A percentile compares a stretch with the other conserved stretches of the same genome.
Evolutionary conservation across 1,140 invertebrate species (phyloP).

Genomic region (Meloidogyne exigua): DNA sequence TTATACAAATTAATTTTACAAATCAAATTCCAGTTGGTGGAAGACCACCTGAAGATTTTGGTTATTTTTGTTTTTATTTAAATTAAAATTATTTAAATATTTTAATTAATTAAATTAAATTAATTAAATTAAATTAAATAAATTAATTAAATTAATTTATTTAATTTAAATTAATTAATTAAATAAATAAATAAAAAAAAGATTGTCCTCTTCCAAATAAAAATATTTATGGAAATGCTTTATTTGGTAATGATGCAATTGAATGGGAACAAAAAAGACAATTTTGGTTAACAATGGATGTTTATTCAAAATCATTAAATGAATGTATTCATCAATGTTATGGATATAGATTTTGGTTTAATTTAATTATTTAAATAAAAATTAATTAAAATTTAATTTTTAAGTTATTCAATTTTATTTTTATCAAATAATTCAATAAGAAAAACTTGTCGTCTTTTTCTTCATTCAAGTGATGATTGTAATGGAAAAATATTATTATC

Average conservation of each 20-base stretch:
- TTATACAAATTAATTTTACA: not conserved
- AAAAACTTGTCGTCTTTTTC: slow-evolving; percentile 9
- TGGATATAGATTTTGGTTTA: slow-evolving; percentile 38
- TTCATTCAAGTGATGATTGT: slow-evolving; percentile 15
- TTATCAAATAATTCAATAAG: slow-evolving; percentile 6
- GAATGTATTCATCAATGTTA: slow-evolving; percentile 38
- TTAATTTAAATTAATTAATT: too few relatives aligned
- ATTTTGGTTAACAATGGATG: slow-evolving; percentile 34
- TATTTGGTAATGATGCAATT: slow-evolving; percentile 8
- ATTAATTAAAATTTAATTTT: too few relatives aligned
- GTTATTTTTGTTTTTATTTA: too few relatives aligned
- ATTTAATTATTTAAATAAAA: too few relatives aligned
- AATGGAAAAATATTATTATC: slow-evolving; percentile 3
- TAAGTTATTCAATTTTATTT: slow-evolving; percentile 16
- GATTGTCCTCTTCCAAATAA: not conserved
- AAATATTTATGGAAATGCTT: not conserved
- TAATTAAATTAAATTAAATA: too few relatives aligned
- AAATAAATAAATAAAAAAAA: too few relatives aligned
- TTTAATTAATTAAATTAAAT: too few relatives aligned
- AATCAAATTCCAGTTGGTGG: not conserved
- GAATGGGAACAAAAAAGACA: slow-evolving; percentile 14
- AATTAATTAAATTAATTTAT: too few relatives aligned
- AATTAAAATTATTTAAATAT: too few relatives aligned
- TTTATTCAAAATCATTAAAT: slow-evolving; percentile 17
- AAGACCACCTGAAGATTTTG: not conserved